Base-by-base conservation (phyloP, 2,113 vertebrate genomes). In the Scomber colias region DNA sequence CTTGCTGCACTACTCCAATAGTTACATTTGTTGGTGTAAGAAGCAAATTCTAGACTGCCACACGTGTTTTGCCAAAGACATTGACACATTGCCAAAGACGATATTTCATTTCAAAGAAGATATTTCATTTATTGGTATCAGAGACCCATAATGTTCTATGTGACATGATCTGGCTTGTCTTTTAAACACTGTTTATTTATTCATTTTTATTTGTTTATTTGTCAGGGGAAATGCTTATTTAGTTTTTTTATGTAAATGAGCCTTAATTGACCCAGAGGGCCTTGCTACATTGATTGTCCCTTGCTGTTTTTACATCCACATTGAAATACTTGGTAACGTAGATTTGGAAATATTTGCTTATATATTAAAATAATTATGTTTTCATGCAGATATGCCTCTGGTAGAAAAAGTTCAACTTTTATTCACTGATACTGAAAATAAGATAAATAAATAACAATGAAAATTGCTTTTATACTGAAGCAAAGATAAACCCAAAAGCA, bases 401-500 rank as follows among this genome's bases (percentile, higher is more conserved):
- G 1, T 12, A 44, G 14, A 40, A 35, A 21, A 21, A 40, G 35
- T 40, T 7, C 35, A 40, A 40, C 7, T 40, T 27, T 27, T 40
- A 40, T 40, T 40, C 35, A 40, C 8, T 40, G 35, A 40, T 9
- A 9, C 6, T 40, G 9, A 59, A 69, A 62, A 16, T 10, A 40
- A n/a, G 10, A 21, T 19, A 30, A 50, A 27, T 40, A 10, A 40
- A 40, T 40, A 40, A 40, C 35, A 40, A 40, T 40, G 10, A 40
- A 3, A 11, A 56, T 3, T 40, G 40, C 16, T 56, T 48, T 66
- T 13, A 31, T 44, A 49, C 17, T 62, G 50, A 49, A 11, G 56
- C 35, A 49, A 11, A 15, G 5, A 66, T 51, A 48, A 69, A 77
- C 71, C 61, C 46, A 67, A 31, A 31, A 49, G 44, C 67, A 76